phyloP scores from a whole-genome alignment of 2,113 vertebrate genomes.

The Notarius quadriscutis region DNA sequence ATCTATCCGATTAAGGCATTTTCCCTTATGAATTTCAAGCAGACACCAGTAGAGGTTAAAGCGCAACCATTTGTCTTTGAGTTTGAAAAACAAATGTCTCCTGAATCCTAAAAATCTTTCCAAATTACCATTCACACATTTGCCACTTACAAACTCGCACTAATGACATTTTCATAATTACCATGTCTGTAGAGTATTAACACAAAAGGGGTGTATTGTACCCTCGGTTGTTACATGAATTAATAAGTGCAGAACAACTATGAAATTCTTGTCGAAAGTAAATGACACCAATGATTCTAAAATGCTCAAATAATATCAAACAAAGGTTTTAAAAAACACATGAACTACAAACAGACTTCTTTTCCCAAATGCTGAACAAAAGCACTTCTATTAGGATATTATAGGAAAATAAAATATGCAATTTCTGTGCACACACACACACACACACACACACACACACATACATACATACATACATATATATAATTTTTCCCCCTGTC shows the following conservation, averaged over 20 bases:
- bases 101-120: conserved; percentile 2
- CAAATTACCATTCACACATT: conserved; percentile 1
- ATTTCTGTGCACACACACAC: background rate
- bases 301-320: background rate
- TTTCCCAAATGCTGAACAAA: background rate
- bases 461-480: background rate
- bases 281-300: conserved; percentile 2
- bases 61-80: conserved; percentile 6
- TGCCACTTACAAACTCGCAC: background rate
- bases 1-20: conserved; percentile 28
- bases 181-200: background rate
- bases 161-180: conserved; percentile 16
- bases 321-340: background rate
- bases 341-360: background rate
- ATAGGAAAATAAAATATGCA: background rate
- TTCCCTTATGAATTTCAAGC: conserved; percentile 25
- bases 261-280: conserved; percentile 13
- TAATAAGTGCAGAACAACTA: conserved; percentile 14
- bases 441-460: background rate
- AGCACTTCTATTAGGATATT: background rate
- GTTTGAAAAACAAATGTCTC: conserved; percentile 19
- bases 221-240: conserved; percentile 19
- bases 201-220: background rate
- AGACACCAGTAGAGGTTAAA: conserved; percentile 20
- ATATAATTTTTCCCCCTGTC: no score